These are phyloP conservation scores for Bucorvus abyssinicus DNA, from an alignment of 2,797 vertebrate species.

Conservation along the genomic window DNA sequence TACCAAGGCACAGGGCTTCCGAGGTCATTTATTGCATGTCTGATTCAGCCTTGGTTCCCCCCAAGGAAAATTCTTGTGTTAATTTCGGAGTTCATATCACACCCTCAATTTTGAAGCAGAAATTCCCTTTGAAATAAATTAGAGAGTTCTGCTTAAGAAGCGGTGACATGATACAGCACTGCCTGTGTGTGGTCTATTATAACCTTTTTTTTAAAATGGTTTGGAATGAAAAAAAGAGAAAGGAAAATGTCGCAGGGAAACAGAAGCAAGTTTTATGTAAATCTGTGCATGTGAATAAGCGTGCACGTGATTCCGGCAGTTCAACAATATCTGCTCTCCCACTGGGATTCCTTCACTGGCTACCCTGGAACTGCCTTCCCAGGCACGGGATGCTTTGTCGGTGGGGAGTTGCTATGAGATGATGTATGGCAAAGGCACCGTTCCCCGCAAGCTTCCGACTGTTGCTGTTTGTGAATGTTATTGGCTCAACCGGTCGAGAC, in stretches of 20 bases:
- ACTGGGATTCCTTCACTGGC: not conserved
- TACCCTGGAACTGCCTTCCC: not conserved
- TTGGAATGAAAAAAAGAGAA: not conserved
- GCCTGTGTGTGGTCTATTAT: conserved; percentile 56
- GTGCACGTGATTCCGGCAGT: not conserved
- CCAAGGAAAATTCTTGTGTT: conserved; percentile 66
- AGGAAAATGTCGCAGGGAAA: conserved; percentile 37
- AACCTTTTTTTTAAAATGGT: conserved; percentile 38
- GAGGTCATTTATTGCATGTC: conserved; percentile 62
- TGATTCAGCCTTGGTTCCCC: conserved; percentile 58
- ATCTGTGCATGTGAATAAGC: not conserved
- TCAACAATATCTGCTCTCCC: conserved; percentile 2
- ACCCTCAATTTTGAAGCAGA: conserved; percentile 66
- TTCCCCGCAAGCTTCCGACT: not conserved
- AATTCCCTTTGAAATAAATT: conserved; percentile 70
- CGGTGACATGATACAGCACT: conserved; percentile 53
- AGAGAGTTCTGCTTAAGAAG: conserved; percentile 50
- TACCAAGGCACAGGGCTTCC: conserved; percentile 34
- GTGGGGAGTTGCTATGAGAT: not conserved
- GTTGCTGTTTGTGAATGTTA: not conserved
- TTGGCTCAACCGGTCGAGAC: not conserved
- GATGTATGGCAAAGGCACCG: not conserved
- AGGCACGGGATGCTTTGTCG: not conserved
- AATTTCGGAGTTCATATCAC: conserved; percentile 66
- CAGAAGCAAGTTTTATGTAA: conserved; percentile 32